Percentiles rank a stretch among this genome's conserved stretches.
These are phyloP conservation scores for Eulemur albifrons DNA, from an alignment of 2,797 vertebrate species.

Conservation along the genomic window DNA sequence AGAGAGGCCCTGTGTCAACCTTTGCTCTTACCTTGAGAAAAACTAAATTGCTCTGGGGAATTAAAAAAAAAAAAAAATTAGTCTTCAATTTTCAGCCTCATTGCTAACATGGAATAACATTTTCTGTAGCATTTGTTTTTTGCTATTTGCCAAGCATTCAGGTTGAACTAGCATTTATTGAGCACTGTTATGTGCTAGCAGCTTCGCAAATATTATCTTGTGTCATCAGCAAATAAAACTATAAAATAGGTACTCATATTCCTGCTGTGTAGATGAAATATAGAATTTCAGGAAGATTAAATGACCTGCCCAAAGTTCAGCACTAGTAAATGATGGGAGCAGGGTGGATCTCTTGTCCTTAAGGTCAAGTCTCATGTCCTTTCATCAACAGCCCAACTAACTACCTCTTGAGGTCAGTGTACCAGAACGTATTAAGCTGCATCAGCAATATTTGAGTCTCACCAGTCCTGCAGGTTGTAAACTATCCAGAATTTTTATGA, in stretches of 20 bases:
- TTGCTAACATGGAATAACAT: background rate
- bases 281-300: slow-evolving; percentile 54
- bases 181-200: slow-evolving; percentile 5
- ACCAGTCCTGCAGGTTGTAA: background rate
- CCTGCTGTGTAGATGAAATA: slow-evolving; percentile 49
- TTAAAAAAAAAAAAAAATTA: background rate
- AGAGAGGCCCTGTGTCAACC: background rate
- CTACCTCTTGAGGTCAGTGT: background rate
- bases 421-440: background rate
- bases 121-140: slow-evolving; percentile 44
- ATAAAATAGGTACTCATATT: slow-evolving; percentile 41
- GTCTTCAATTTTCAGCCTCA: slow-evolving; percentile 35
- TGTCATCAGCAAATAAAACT: slow-evolving; percentile 55
- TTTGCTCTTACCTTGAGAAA: slow-evolving; percentile 27
- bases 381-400: background rate
- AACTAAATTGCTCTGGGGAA: background rate
- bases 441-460: background rate
- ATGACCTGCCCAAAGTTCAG: slow-evolving; percentile 28
- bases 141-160: slow-evolving; percentile 52
- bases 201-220: slow-evolving; percentile 47
- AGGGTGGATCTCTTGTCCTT: background rate
- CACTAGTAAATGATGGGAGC: background rate
- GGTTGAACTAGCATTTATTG: slow-evolving; percentile 36
- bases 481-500: background rate
- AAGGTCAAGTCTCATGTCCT: background rate